Evolutionary conservation across 2,888 invertebrate genomes (phyloP), one percentile per base, ranked within the genome.

Genomic region (Nymphalis polychloros): DNA sequence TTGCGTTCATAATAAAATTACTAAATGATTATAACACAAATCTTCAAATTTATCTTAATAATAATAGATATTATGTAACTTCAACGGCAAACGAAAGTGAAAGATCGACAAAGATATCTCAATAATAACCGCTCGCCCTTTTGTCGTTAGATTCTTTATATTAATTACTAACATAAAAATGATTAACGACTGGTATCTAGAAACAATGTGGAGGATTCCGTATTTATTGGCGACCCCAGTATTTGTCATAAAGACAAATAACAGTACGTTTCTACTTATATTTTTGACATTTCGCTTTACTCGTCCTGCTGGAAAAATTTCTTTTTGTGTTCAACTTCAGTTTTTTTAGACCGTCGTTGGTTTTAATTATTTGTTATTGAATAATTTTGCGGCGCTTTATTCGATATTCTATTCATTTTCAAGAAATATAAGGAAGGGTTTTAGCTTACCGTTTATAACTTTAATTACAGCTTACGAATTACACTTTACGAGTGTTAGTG

Each of bases 141-240:
- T 84, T 84, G 85, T 87, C 85, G 82, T 82, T 80, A 81, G 83
- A 84, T 85, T 88, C 88, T 86, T 87, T 86, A 86, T 91, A 92
- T 91, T 92, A 92, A 91, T 92, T 90, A 88, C 88, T 78, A 83
- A 84, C 84, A 90, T 92, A 91, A 91, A 91, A 90, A 88, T 91
- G 90, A 92, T 90, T 88, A 89, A 91, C 88, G 88, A 80, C 75
- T 73, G 77, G 82, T 85, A 88, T 90, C 86, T 85, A 85, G 86
- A 88, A 88, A 91, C 90, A 90, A 90, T 88, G 86, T 84, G 79
- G 77, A 78, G 84, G 81, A 84, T 82, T 79, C 81, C 81, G 83
- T 86, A 89, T 90, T 90, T 90, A 90, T 91, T 88, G 88, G 86
- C 82, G 81, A 78, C 80, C 81, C 80, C 77, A 76, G 79, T 86